phyloP scores from a whole-genome alignment of 2,888 invertebrate species.

The Monopis laevigella region DNA sequence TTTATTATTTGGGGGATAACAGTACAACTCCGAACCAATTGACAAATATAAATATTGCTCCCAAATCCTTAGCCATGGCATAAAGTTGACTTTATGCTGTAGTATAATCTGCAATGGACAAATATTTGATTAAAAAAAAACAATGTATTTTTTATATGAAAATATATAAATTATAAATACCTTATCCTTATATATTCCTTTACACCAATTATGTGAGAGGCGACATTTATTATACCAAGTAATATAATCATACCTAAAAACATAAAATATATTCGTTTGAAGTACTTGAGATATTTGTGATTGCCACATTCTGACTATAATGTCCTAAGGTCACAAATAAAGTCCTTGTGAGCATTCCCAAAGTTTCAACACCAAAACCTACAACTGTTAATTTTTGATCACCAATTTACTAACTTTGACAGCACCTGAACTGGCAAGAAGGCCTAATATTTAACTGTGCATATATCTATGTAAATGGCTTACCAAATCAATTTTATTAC shows the following conservation, averaged over 20 bases:
- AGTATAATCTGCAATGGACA: conserved; percentile 34
- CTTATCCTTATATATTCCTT: conserved; percentile 37
- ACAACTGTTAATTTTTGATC: no score
- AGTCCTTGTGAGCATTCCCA: no score
- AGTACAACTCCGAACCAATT: conserved; percentile 37
- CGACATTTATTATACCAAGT: conserved; percentile 33
- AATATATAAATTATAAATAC: conserved; percentile 21
- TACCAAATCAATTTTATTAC: no score
- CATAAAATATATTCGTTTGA: conserved; percentile 24
- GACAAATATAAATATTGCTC: conserved; percentile 35
- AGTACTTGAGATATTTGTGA: no score
- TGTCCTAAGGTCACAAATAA: no score
- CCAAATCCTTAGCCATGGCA: conserved; percentile 47
- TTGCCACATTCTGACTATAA: no score
- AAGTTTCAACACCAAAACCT: no score
- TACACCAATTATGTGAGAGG: conserved; percentile 47
- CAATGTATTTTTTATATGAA: no score
- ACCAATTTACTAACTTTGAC: no score
- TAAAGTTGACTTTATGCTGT: conserved; percentile 38
- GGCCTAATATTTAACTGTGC: no score
- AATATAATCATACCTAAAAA: background rate
- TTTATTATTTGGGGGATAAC: conserved; percentile 32
- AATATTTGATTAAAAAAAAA: background rate
- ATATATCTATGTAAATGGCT: no score
- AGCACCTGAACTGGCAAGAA: no score